These are phyloP conservation scores for Australoheros scitulus DNA, from an alignment of 2,113 vertebrate species.

Conservation along the genomic window DNA sequence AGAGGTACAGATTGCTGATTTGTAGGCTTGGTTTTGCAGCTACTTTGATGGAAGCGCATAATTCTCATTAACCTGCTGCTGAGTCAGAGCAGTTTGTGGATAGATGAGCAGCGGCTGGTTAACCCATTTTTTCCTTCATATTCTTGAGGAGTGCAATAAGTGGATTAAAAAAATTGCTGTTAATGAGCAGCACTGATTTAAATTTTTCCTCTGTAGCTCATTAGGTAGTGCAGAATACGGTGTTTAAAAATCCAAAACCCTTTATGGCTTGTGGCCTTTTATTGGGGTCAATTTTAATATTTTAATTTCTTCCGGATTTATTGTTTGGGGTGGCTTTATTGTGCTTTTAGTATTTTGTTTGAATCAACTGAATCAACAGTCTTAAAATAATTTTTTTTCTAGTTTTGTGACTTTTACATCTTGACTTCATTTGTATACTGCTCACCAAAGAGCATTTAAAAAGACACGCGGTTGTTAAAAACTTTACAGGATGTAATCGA, in stretches of 20 bases:
- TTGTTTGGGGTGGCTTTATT: not conserved
- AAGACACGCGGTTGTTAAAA: not conserved
- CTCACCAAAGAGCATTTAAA: not conserved
- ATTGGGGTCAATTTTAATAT: not conserved
- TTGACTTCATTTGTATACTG: not conserved
- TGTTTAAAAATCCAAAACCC: not conserved
- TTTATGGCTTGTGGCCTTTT: slow-evolving; percentile 1
- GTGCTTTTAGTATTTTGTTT: not conserved
- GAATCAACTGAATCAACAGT: not conserved
- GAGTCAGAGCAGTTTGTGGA: not conserved
- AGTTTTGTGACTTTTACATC: not conserved
- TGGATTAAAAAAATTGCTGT: not conserved
- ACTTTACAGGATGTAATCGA: not conserved
- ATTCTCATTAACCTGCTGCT: not conserved
- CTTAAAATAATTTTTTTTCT: not conserved
- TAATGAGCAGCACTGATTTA: slow-evolving; percentile 4
- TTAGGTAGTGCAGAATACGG: not conserved
- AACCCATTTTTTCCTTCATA: not conserved
- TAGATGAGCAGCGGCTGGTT: not conserved
- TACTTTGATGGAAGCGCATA: not conserved
- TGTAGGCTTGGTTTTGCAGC: not conserved
- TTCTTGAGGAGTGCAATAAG: not conserved
- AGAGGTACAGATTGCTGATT: not conserved
- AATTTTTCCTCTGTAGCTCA: not conserved
- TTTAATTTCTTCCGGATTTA: slow-evolving; percentile 35